Evolutionary conservation across 2,113 vertebrate species (phyloP), one percentile per base, ranked within the genome.

Genomic region (Protomyctophum bolini): DNA sequence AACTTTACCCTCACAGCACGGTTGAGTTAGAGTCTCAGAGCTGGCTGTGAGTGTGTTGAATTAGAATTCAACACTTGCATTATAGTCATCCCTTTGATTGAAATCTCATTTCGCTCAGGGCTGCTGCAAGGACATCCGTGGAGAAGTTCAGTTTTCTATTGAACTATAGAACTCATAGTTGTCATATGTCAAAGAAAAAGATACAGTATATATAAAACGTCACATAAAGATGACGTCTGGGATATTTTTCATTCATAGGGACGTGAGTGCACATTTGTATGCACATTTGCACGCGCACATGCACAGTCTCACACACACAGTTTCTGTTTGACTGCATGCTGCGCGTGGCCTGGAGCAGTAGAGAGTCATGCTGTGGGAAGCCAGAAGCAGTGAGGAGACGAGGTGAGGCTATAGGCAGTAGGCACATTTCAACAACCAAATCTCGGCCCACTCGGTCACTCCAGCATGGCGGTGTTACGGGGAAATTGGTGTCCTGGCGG

Each of bases 11-110:
- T 65, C 56, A 7, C 49, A 15, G 68, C 4, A 10, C 15, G 10
- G 68, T 55, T 49, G 69, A 73, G 58, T 83, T 60, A 72, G 65
- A 77, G 62, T 7, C 51, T 48, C 46, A 14, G 64, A 10, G 65
- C 21, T 49, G 0, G 10, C 6, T 46, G 48, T 66, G 21, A 21
- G 21, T 21, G 21, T 21, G 21, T 66, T 66, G 63, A 52, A 76
- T 63, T 58, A 61, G 49, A 80, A 75, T 76, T 52, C 55, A n/a
- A 54, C 55, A 70, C 68, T 15, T 7, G 5, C 33, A 41, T 41
- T 41, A 21, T 21, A 1, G 10, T 50, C 62, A 14, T 2, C 14
- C n/a, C 57, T 2, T 14, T 70, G 68, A 73, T 66, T 61, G 59
- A 72, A 69, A 78, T 63, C 59, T 64, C 29, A 56, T 65, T 50